These are phyloP conservation scores for Pangasianodon hypophthalmus DNA, from an alignment of 2,113 vertebrate species.

Conservation along the genomic window DNA sequence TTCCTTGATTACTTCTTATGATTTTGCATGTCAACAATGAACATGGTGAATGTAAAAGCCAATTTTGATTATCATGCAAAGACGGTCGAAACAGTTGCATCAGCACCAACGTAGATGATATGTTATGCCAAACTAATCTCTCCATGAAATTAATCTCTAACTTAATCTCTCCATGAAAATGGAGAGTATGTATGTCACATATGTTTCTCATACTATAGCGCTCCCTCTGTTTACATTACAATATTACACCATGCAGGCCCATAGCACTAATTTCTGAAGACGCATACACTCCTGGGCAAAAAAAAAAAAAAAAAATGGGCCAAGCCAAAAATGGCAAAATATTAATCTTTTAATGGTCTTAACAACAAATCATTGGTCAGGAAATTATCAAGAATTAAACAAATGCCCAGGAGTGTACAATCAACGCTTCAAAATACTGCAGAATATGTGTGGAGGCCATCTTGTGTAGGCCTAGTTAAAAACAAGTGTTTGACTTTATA, in stretches of 20 bases:
- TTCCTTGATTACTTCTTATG: not conserved
- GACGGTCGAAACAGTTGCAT: not conserved
- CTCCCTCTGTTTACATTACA: not conserved
- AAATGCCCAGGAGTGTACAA: not conserved
- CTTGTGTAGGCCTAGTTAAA: not conserved
- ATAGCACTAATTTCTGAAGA: not conserved
- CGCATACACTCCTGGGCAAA: too few relatives aligned
- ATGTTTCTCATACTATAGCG: too few relatives aligned
- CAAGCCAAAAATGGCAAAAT: too few relatives aligned
- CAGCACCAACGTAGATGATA: not conserved
- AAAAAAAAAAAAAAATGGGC: too few relatives aligned
- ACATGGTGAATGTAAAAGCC: not conserved
- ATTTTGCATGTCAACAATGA: not conserved
- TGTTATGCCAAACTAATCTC: not conserved
- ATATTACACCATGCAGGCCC: not conserved
- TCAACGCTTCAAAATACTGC: too few relatives aligned
- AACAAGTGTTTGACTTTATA: not conserved
- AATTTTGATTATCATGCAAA: not conserved
- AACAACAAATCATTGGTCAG: too few relatives aligned
- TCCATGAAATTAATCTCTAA: not conserved
- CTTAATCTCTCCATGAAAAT: not conserved
- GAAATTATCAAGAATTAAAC: too few relatives aligned
- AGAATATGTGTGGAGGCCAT: not conserved
- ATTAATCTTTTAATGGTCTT: too few relatives aligned
- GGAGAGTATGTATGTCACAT: too few relatives aligned